Evolutionary conservation across 2,888 invertebrate species (phyloP).

Genomic region (Nemurella pictetii): DNA sequence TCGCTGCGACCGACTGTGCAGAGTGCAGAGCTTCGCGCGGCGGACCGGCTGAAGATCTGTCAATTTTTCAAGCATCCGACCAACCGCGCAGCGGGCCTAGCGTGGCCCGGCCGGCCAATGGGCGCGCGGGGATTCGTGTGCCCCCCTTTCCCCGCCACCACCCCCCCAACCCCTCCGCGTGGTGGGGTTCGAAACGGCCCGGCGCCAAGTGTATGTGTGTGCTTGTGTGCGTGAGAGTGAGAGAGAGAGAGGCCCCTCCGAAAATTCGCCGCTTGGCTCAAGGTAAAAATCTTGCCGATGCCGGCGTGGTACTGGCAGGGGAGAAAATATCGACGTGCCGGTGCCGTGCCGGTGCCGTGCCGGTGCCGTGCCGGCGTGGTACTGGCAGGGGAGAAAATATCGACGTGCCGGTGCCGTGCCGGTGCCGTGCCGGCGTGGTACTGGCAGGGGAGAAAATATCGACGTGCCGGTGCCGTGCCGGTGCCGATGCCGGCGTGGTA

Average conservation of each 20-base stretch:
- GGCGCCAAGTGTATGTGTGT: not conserved
- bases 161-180: not conserved
- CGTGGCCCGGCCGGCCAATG: conserved; percentile 15
- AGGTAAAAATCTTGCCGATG: not conserved
- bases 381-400: too few relatives aligned
- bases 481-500: not conserved
- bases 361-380: too few relatives aligned
- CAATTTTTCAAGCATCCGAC: conserved; percentile 5
- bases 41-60: not conserved
- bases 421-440: too few relatives aligned
- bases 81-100: not conserved
- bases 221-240: too few relatives aligned
- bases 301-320: not conserved
- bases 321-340: not conserved
- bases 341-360: too few relatives aligned
- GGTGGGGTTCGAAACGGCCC: not conserved
- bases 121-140: not conserved
- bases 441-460: too few relatives aligned
- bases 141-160: not conserved
- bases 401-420: too few relatives aligned
- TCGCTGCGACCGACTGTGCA: not conserved
- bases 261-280: conserved; percentile 1
- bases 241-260: not conserved
- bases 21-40: not conserved
- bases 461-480: too few relatives aligned